Percentiles rank a stretch among this genome's conserved stretches.
These are phyloP conservation scores for Drosophila birchii DNA, from an alignment of 2,888 invertebrate species.

Conservation along the genomic window DNA sequence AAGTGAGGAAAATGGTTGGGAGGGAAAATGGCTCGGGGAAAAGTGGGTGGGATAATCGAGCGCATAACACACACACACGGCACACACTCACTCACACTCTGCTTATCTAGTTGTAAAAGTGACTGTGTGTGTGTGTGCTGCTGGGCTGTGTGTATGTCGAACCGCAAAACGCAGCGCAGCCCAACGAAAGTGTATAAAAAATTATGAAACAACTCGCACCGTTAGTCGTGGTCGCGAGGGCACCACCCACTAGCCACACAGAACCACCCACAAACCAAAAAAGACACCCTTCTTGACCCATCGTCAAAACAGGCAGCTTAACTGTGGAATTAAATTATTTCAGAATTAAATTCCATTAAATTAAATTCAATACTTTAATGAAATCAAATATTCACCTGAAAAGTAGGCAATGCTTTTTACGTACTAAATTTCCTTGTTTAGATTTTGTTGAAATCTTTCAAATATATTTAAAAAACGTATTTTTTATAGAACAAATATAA, in stretches of 20 bases:
- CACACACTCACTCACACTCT: conserved; percentile 16
- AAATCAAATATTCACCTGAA: neutral
- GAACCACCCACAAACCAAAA: conserved; percentile 16
- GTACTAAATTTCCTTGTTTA: neutral
- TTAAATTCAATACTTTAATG: neutral
- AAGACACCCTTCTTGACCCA: conserved; percentile 36
- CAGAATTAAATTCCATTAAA: too few relatives aligned
- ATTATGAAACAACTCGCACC: conserved; percentile 78
- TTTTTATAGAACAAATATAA: too few relatives aligned
- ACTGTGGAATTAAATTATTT: conserved; percentile 18
- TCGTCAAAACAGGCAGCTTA: conserved; percentile 18
- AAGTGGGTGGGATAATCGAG: conserved; percentile 32
- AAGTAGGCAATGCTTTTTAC: neutral
- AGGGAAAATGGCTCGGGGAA: conserved; percentile 5
- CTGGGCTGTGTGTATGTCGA: conserved; percentile 68
- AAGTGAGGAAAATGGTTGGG: conserved; percentile 10
- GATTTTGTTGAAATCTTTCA: neutral
- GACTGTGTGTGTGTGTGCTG: conserved; percentile 40
- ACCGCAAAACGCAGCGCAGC: conserved; percentile 67
- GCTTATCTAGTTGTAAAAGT: conserved; percentile 11
- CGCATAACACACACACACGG: neutral
- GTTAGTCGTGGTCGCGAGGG: conserved; percentile 51
- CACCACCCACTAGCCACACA: conserved; percentile 13
- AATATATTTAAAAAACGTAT: neutral
- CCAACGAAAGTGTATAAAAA: conserved; percentile 80